Evolutionary conservation across 2,113 vertebrate genomes (phyloP).

Genomic region (Microcebus griseorufus): DNA sequence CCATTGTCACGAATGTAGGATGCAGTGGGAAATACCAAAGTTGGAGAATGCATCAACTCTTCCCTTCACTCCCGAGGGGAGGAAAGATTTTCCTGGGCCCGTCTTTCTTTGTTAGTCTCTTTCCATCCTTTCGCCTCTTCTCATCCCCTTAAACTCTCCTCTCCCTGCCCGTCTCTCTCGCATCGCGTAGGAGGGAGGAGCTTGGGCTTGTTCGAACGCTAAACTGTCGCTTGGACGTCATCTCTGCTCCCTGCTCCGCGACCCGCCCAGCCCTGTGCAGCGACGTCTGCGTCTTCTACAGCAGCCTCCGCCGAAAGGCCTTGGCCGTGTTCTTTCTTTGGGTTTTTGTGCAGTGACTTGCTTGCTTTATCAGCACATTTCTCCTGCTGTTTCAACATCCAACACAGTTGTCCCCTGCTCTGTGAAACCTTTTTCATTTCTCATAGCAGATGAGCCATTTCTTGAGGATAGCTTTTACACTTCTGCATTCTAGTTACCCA

Average conservation of each 20-base stretch:
- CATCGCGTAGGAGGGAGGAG: fast-evolving
- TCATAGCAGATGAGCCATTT: fast-evolving
- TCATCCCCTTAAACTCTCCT: not conserved
- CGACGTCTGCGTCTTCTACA: not conserved
- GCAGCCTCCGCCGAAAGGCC: not conserved
- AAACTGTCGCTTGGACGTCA: fast-evolving
- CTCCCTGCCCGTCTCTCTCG: not conserved
- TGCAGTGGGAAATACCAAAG: too few relatives aligned
- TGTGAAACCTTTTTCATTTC: not conserved
- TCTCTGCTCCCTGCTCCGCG: fast-evolving
- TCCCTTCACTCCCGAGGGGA: not conserved
- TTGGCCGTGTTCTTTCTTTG: not conserved
- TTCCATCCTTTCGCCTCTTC: fast-evolving
- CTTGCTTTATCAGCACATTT: not conserved
- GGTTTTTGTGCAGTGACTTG: not conserved
- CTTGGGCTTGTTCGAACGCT: not conserved
- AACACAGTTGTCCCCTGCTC: not conserved
- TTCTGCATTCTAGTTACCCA: not conserved
- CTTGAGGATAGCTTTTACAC: fast-evolving
- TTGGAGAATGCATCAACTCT: fast-evolving
- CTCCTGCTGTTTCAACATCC: not conserved
- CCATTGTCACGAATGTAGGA: not conserved
- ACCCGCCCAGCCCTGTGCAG: fast-evolving
- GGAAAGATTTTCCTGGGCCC: fast-evolving
- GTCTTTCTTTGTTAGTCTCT: not conserved